These are phyloP conservation scores for Cygnus atratus DNA, from an alignment of 2,113 vertebrate species.

Conservation along the genomic window DNA sequence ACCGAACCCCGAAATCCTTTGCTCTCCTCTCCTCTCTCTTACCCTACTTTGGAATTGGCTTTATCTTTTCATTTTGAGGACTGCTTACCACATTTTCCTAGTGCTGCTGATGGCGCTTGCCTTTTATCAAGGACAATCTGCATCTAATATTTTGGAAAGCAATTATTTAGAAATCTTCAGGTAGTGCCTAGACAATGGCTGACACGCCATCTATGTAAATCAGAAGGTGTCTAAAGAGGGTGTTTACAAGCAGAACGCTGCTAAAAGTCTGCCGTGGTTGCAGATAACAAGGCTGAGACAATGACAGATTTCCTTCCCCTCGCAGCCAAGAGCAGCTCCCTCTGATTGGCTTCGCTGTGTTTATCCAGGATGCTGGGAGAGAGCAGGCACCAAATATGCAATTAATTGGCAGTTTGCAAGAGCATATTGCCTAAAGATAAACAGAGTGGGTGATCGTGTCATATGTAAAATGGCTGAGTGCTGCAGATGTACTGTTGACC, in stretches of 20 bases:
- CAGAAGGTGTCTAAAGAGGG: slow-evolving; percentile 42
- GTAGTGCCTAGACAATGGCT: neutral
- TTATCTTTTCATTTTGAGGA: neutral
- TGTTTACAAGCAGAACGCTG: slow-evolving; percentile 47
- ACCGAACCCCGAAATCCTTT: fast-evolving
- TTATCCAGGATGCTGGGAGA: slow-evolving; percentile 64
- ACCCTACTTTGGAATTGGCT: neutral
- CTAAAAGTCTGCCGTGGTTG: slow-evolving; percentile 53
- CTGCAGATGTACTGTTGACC: slow-evolving; percentile 76
- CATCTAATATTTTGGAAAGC: neutral
- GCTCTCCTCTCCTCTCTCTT: neutral
- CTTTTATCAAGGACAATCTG: slow-evolving; percentile 18
- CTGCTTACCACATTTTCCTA: neutral
- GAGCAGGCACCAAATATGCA: slow-evolving; percentile 64
- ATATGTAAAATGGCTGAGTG: slow-evolving; percentile 73
- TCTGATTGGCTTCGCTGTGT: slow-evolving; percentile 37
- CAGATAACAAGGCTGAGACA: slow-evolving; percentile 55
- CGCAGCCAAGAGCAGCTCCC: slow-evolving; percentile 41
- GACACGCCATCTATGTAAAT: slow-evolving; percentile 18
- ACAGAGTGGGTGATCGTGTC: slow-evolving; percentile 63
- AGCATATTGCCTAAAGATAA: slow-evolving; percentile 72
- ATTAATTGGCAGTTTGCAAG: slow-evolving; percentile 75
- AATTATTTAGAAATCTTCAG: neutral
- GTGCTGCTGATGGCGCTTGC: fast-evolving
- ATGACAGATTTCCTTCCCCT: slow-evolving; percentile 61